Evolutionary conservation across 1,140 invertebrate species (phyloP), one percentile per base, ranked within the genome.

Genomic region (Bombus balteatus): DNA sequence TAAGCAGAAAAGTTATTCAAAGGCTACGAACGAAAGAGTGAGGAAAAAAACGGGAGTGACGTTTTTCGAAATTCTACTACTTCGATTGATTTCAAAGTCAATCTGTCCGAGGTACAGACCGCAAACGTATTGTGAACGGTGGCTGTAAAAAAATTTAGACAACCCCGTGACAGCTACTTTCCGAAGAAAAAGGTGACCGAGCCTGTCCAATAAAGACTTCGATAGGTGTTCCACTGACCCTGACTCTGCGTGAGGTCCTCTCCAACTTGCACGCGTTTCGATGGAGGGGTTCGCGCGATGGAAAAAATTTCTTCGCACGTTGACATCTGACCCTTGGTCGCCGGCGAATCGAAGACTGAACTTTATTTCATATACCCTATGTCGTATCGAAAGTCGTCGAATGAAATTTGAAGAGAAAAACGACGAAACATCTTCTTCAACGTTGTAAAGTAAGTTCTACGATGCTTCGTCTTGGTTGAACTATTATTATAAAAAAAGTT

Each of bases 201-300:
- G 84, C 77, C 66, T 88, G 88, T 91, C 90, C 87, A 83, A 91
- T 92, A 87, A 87, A 82, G 72, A 81, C 73, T 83, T 82, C 70
- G 88, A 87, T 90, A 83, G 90, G 80, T 90, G 92, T 91, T 91
- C 90, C 81, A 91, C 91, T 94, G 94, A 94, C 92, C 93, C 88
- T 85, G 88, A 89, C 94, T 90, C 93, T 78, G 92, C 91, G 94
- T 93, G 93, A 93, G 94, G 93, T 93, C 93, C 86, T 84, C 88
- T 86, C 85, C 82, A 62, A 39, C 78, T 88, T 74, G 80, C 85
- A 88, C 90, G 77, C 80, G 88, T 89, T 89, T 91, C 86, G 84
- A 89, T 70, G 41, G 90, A 91, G 32, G 88, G 88, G 89, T 91
- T 89, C 79, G 70, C 81, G 77, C 80, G 76, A 75, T 78, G 78